Conservation (phyloP, 2,888 invertebrate genomes). For the Tetranychus piercei region DNA sequence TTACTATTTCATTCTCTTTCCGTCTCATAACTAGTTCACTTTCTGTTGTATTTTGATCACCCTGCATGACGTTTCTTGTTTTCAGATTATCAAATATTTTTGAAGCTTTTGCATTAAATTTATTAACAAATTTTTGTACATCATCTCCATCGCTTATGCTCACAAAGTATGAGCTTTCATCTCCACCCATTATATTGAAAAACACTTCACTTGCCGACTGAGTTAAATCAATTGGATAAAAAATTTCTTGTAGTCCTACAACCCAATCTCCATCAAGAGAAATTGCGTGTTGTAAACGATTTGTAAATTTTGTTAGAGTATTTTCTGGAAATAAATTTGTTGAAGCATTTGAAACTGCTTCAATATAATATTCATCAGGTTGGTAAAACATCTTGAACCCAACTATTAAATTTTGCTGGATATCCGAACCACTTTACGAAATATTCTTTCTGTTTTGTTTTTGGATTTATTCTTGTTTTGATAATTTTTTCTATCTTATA, state of each 20-base stretch:
- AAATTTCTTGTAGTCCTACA: not conserved
- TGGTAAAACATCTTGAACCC: not conserved
- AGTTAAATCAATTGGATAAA: not conserved
- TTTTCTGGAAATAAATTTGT: not conserved
- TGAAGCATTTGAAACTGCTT: not conserved
- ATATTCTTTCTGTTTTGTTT: not conserved
- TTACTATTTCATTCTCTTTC: too few species aligned
- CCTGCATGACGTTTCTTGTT: too few species aligned
- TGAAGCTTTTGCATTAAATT: too few species aligned
- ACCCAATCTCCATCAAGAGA: not conserved
- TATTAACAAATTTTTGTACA: too few species aligned
- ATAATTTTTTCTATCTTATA: not conserved
- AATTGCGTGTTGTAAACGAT: not conserved
- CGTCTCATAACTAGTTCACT: too few species aligned
- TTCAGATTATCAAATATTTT: too few species aligned
- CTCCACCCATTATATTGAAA: too few species aligned
- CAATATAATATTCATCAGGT: not conserved
- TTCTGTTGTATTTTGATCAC: too few species aligned
- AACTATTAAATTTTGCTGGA: not conserved
- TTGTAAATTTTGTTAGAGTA: not conserved
- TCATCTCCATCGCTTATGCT: too few species aligned
- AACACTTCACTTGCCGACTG: not conserved
- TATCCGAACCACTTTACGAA: constrained; percentile 4
- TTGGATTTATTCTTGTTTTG: not conserved
- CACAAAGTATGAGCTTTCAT: too few species aligned